These are phyloP conservation scores for Andrena praecox DNA, from an alignment of 2,888 invertebrate species.

Conservation along the genomic window DNA sequence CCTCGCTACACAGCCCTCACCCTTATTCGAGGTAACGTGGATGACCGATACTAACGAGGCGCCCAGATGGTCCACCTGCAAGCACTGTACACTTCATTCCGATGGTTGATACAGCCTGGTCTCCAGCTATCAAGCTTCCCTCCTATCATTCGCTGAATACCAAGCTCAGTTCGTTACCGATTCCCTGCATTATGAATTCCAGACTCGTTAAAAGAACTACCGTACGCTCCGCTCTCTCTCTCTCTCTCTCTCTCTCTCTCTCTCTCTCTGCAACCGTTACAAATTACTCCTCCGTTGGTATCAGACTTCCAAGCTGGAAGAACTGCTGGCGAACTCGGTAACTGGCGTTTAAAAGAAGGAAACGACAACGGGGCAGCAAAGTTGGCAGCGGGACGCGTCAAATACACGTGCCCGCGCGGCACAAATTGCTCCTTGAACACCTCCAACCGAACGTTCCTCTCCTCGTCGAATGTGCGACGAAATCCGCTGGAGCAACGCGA, in stretches of 20 bases:
- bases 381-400: not conserved
- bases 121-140: not conserved
- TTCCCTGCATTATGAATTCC: not conserved
- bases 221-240: not conserved
- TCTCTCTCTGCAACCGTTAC: no score
- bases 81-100: constrained; percentile 5
- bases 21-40: constrained; percentile 25
- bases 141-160: not conserved
- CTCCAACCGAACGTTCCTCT: not conserved
- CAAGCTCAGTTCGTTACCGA: not conserved
- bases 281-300: no score
- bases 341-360: not conserved
- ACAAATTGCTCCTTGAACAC: constrained; percentile 14
- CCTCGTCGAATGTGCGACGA: not conserved
- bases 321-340: not conserved
- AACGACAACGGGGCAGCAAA: not conserved
- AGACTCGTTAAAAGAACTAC: not conserved
- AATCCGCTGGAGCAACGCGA: not conserved
- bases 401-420: constrained; percentile 16
- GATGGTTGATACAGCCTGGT: not conserved
- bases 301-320: not conserved
- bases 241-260: no score
- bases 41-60: constrained; percentile 47
- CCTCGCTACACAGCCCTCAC: constrained; percentile 1
- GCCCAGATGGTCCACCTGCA: constrained; percentile 6